Evolutionary conservation across 35 echinoderm and acorn worm species (phyloP).

Genomic region (Anneissia japonica): DNA sequence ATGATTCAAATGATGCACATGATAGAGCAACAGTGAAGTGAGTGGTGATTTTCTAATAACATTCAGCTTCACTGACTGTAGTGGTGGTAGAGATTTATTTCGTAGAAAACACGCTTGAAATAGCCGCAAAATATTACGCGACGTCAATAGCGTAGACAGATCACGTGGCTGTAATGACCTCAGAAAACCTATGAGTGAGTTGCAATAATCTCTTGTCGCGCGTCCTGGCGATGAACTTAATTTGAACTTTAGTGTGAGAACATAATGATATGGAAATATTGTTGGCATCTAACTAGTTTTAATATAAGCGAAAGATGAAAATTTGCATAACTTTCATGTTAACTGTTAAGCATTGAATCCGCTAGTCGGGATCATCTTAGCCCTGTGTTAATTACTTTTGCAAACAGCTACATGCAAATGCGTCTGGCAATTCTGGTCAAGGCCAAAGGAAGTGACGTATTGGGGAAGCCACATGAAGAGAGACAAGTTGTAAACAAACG

Average conservation of each 20-base stretch:
- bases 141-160: background rate
- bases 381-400: background rate
- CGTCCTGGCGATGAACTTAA: background rate
- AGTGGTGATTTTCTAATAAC: background rate
- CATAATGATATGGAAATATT: background rate
- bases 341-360: background rate
- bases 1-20: background rate
- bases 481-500: background rate
- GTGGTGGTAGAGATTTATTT: background rate
- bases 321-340: background rate
- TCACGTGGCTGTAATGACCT: background rate
- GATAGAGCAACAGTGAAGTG: background rate
- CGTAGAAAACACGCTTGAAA: background rate
- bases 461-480: background rate
- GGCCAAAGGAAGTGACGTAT: slow-evolving; percentile 19
- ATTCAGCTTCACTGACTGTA: background rate
- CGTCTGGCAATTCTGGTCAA: background rate
- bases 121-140: background rate
- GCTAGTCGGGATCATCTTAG: background rate
- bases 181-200: background rate
- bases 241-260: background rate
- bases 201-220: background rate
- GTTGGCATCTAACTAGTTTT: background rate
- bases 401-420: slow-evolving; percentile 11
- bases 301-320: background rate